These are phyloP conservation scores for Lepilemur ruficaudatus DNA, from an alignment of 2,797 vertebrate species.

Conservation along the genomic window DNA sequence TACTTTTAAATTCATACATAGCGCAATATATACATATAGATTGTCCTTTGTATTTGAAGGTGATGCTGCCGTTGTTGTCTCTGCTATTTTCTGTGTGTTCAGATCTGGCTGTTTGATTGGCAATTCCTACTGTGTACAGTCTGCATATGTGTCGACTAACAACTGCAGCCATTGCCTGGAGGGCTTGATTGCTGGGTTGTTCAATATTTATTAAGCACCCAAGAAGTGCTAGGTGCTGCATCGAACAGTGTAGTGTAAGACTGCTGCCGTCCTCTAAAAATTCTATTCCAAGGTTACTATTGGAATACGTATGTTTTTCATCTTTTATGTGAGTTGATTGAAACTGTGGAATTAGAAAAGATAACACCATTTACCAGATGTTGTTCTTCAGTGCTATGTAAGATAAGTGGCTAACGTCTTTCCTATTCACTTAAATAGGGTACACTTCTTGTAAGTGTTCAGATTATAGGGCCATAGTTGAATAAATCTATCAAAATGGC, in stretches of 20 bases:
- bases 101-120: conserved; percentile 73
- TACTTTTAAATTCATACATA: conserved; percentile 66
- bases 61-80: conserved; percentile 67
- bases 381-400: neutral
- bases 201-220: conserved; percentile 80
- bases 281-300: conserved; percentile 49
- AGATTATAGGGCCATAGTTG: neutral
- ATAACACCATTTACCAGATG: neutral
- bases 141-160: conserved; percentile 68
- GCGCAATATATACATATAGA: conserved; percentile 67
- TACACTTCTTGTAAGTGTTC: neutral
- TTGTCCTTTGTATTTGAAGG: conserved; percentile 77
- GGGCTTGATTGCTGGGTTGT: conserved; percentile 76
- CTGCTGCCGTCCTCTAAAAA: conserved; percentile 39
- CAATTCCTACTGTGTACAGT: conserved; percentile 76
- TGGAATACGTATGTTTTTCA: conserved; percentile 12
- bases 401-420: neutral
- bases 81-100: conserved; percentile 69
- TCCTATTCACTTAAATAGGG: neutral
- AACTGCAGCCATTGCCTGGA: conserved; percentile 71
- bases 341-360: neutral
- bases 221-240: conserved; percentile 69
- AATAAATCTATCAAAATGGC: neutral
- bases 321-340: neutral
- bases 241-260: conserved; percentile 12